Evolutionary conservation across 1,140 invertebrate genomes (phyloP).

Genomic region (Drosophila sucinea): DNA sequence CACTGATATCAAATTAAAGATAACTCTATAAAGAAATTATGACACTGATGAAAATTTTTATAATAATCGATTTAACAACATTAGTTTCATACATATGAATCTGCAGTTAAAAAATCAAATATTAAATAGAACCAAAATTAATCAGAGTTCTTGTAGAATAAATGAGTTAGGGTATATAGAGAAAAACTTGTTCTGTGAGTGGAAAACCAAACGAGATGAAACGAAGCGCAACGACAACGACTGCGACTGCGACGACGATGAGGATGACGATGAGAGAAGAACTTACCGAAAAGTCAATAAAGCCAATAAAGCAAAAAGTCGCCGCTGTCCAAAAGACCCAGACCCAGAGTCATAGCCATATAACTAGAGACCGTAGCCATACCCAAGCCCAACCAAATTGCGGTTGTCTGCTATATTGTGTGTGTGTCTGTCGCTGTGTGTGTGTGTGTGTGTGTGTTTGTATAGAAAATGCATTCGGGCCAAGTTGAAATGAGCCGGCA

Average conservation of each 20-base stretch:
- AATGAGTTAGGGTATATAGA: constrained; percentile 1
- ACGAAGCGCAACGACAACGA: constrained; percentile 31
- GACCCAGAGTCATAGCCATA: constrained; percentile 16
- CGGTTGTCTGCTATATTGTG: constrained; percentile 53
- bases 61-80: too few relatives aligned
- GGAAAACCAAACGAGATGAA: constrained; percentile 49
- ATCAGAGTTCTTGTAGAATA: background rate
- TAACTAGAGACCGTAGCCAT: constrained; percentile 23
- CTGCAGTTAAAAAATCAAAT: background rate
- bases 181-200: constrained; percentile 42
- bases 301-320: constrained; percentile 76
- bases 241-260: constrained; percentile 1
- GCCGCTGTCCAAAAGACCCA: constrained; percentile 46
- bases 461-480: constrained; percentile 78
- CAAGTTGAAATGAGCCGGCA: constrained; percentile 79
- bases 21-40: too few relatives aligned
- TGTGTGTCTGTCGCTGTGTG: constrained; percentile 25
- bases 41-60: too few relatives aligned
- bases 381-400: constrained; percentile 59
- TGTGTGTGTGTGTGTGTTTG: constrained; percentile 52
- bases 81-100: too few relatives aligned
- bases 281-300: constrained; percentile 79
- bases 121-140: background rate
- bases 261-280: constrained; percentile 43
- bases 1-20: too few relatives aligned